These are phyloP conservation scores for Phaethornis superciliosus DNA, from an alignment of 2,113 vertebrate species.

Conservation along the genomic window DNA sequence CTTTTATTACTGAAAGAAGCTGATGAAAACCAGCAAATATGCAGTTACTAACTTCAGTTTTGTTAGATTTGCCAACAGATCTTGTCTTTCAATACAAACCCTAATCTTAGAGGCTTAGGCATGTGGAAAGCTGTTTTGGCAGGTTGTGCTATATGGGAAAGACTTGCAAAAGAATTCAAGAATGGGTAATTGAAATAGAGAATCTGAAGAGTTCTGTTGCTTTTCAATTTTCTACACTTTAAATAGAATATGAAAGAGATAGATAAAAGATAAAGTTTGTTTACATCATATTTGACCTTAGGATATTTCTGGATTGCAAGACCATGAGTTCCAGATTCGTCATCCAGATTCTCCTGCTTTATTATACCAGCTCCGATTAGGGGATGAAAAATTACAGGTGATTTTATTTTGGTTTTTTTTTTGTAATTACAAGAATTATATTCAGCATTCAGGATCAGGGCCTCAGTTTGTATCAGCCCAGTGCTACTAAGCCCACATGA, in stretches of 20 bases:
- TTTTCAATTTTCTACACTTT: neutral
- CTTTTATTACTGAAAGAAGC: neutral
- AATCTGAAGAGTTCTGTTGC: neutral
- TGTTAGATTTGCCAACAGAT: neutral
- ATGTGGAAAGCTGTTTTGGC: neutral
- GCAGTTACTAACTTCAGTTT: neutral
- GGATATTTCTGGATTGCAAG: constrained; percentile 94
- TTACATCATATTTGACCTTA: constrained; percentile 42
- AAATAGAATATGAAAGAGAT: neutral
- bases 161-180: neutral
- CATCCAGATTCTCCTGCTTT: constrained; percentile 92
- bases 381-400: constrained; percentile 97
- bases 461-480: neutral
- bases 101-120: neutral
- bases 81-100: neutral
- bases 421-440: neutral
- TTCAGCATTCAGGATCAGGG: neutral
- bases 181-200: neutral
- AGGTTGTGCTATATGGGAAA: neutral
- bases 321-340: constrained; percentile 94
- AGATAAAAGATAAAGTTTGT: neutral
- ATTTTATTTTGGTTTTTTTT: neutral
- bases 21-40: no score
- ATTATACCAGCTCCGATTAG: constrained; percentile 91
- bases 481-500: neutral